Base-by-base conservation (phyloP, 2,113 vertebrate genomes). In the Bolborhynchus lineola region DNA sequence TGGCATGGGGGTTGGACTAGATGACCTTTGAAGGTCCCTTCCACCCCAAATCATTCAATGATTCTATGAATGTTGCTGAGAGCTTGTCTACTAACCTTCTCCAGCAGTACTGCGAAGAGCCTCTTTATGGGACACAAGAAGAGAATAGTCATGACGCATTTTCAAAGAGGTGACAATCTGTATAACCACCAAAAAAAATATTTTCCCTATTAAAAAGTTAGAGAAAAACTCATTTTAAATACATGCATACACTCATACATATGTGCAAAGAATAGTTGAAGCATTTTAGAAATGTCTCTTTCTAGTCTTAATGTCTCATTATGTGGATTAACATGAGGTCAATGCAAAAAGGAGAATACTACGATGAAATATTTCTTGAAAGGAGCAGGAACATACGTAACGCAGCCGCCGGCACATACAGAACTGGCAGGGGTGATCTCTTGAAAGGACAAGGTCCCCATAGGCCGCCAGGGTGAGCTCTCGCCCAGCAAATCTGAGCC, bases 81-180 rank as follows among this genome's bases (percentile, higher is more conserved):
- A 86, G 47, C 94, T 59, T 91, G 29, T 24, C 65, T 37, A 44
- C 77, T 60, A 95, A 76, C 10, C 35, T 84, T 76, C 41, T 31
- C 91, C 82, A 8, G 78, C 65, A 50, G 29, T 21, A n/a, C 33
- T 80, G 26, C 67, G 33, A 75, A 93, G 29, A 21, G 44, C 44
- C 11, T 60, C 80, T 97, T 52, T 97, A 95, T 6, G 53, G 31
- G 28, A 47, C 84, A 89, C 31, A 82, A 60, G 95, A 97, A 87
- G 25, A 94, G 26, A 5, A 65, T 78, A 62, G 76, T 96, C 47
- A 92, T 37, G 52, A 96, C 57, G 24, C 76, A 16, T 82, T 93
- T 97, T 91, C 96, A 98, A 23, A 62, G 64, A 25, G 75, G 53
- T 29, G 79, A 81, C 9, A 97, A 85, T 2, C 41, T 69, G 10